Evolutionary conservation across 2,888 invertebrate species (phyloP).

Genomic region (Idaea dimidiata): DNA sequence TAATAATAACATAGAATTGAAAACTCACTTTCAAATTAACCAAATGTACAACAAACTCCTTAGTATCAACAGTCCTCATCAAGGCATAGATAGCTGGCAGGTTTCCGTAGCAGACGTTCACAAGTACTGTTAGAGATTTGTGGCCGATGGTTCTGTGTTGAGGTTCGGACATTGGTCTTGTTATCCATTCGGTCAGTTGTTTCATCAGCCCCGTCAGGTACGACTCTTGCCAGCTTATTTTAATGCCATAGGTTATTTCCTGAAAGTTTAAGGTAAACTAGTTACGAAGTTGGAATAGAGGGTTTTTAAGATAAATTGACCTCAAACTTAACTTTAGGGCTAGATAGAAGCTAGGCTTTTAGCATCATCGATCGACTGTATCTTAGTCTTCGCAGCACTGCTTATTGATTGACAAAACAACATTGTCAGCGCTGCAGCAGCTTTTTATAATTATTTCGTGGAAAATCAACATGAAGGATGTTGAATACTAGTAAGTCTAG

Average conservation of each 20-base stretch:
- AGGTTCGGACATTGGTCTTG: constrained; percentile 66
- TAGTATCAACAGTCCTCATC: constrained; percentile 86
- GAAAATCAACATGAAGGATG: no score
- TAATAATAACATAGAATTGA: not conserved
- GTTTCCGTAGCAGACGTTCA: constrained; percentile 90
- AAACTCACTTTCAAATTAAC: constrained; percentile 79
- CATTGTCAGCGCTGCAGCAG: no score
- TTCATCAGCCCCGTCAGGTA: constrained; percentile 85
- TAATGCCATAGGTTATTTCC: constrained; percentile 89
- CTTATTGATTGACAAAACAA: no score
- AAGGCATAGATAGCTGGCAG: constrained; percentile 87
- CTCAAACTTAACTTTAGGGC: no score
- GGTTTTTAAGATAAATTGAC: no score
- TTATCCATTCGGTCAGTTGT: constrained; percentile 84
- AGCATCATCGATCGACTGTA: no score
- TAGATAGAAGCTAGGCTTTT: no score
- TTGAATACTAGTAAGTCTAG: no score
- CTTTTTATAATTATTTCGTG: no score
- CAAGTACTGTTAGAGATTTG: constrained; percentile 84
- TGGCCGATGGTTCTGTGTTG: constrained; percentile 70
- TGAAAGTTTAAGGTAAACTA: constrained; percentile 58
- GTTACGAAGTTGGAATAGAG: no score
- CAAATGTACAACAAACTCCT: constrained; percentile 83
- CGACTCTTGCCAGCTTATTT: constrained; percentile 90
- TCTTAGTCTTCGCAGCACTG: no score